Evolutionary conservation across 2,113 vertebrate genomes (phyloP), one percentile per base, ranked within the genome.

Genomic region (Rhinoptilus africanus): DNA sequence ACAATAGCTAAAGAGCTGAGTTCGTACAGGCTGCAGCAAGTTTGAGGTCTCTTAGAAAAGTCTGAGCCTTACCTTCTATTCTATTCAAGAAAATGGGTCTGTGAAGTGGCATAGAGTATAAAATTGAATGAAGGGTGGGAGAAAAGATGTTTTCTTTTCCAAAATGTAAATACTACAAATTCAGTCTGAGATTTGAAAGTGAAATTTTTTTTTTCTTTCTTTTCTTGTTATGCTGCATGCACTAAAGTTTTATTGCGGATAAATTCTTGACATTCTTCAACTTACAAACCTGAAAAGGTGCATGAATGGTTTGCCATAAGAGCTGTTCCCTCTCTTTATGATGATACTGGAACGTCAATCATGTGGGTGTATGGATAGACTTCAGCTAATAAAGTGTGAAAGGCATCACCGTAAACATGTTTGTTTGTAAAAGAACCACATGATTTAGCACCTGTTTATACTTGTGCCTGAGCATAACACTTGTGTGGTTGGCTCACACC

Each of bases 401-500:
- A 92, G 43, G 32, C 39, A 82, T 32, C 28, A 22, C 54, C 19
- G 30, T 26, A 39, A 74, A 53, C 30, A 35, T 19, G 12, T 14
- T 62, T 77, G n/a, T n/a, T 57, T 57, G 62, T 89, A 50, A 87
- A 92, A 72, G 35, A 35, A 27, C 3, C 14, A 23, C 8, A 34
- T 11, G 32, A 63, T 92, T 89, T 78, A 78, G 14, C 32, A 59
- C 30, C 27, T 53, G 50, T 37, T 80, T 73, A 14, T 51, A 8
- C n/a, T 8, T 7, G 24, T 62, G 48, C 45, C 63, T n/a, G 50
- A 30, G 35, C 16, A 17, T 28, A 37, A 37, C 32, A 12, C 57
- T 85, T 57, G 37, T 24, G n/a, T 16, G 22, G 14, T 43, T 0
- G 0, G 27, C 48, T 73, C 7, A 4, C 14, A 2, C 7, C 4